These are phyloP conservation scores for Dynastes hyllus DNA, from an alignment of 2,888 invertebrate species.

Conservation along the genomic window DNA sequence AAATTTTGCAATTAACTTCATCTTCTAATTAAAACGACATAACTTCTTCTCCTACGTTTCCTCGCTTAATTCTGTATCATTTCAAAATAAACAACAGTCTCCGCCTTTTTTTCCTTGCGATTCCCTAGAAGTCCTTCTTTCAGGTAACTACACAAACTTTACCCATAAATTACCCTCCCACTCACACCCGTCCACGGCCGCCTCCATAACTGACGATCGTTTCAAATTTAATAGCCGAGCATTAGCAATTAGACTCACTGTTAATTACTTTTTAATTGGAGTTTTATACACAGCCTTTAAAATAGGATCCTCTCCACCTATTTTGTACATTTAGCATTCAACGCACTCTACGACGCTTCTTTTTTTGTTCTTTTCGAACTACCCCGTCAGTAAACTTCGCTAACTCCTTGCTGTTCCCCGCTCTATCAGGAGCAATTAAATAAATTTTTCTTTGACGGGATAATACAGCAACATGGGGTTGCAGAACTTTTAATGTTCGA, in stretches of 20 bases:
- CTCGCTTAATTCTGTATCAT: too few relatives aligned
- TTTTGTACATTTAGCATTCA: background rate
- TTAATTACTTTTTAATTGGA: slow-evolving; percentile 44
- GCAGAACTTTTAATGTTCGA: slow-evolving; percentile 22
- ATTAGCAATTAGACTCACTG: slow-evolving; percentile 32
- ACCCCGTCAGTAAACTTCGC: background rate
- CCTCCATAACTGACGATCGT: slow-evolving; percentile 1
- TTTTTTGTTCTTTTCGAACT: background rate
- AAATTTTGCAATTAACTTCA: too few relatives aligned
- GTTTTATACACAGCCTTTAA: slow-evolving; percentile 15
- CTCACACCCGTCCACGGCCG: background rate
- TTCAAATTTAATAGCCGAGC: slow-evolving; percentile 41
- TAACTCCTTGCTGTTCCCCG: background rate
- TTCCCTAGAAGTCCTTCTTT: background rate
- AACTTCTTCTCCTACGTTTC: too few relatives aligned
- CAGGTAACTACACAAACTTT: slow-evolving; percentile 19
- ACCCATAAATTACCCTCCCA: slow-evolving; percentile 26
- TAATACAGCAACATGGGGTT: background rate
- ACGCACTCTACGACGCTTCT: background rate
- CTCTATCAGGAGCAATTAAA: slow-evolving; percentile 25
- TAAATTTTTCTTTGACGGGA: slow-evolving; percentile 26
- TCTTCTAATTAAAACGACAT: too few relatives aligned
- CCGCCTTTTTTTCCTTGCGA: background rate
- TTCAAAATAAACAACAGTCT: too few relatives aligned
- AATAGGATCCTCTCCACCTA: background rate